Evolutionary conservation across 2,888 invertebrate genomes (phyloP).

Genomic region (Agrotis clavis): DNA sequence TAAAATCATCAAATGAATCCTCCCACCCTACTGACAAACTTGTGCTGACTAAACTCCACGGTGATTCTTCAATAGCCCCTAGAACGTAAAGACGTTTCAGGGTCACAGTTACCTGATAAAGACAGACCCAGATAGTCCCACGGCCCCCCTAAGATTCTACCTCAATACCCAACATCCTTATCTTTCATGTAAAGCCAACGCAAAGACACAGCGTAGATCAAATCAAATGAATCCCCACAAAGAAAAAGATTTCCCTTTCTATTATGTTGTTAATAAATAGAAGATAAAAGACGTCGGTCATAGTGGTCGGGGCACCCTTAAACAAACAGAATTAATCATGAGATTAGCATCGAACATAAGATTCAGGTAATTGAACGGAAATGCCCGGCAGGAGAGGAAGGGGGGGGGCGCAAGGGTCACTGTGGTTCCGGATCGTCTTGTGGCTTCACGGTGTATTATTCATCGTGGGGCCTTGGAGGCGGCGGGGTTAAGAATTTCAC

Average conservation of each 20-base stretch:
- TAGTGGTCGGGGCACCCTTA: slow-evolving; percentile 13
- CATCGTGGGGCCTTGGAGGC: slow-evolving; percentile 42
- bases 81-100: too few species aligned
- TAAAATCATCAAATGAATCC: too few species aligned
- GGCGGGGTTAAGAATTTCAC: not conserved
- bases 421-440: slow-evolving; percentile 57
- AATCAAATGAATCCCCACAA: slow-evolving; percentile 25
- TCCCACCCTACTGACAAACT: too few species aligned
- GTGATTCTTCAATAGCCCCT: too few species aligned
- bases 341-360: slow-evolving; percentile 70
- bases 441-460: slow-evolving; percentile 57
- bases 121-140: too few species aligned
- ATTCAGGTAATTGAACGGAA: slow-evolving; percentile 69
- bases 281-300: slow-evolving; percentile 18
- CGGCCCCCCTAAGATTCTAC: not conserved
- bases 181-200: slow-evolving; percentile 13
- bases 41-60: too few species aligned
- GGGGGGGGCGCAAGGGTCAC: slow-evolving; percentile 64
- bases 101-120: too few species aligned
- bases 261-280: slow-evolving; percentile 27
- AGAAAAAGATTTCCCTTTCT: not conserved
- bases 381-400: slow-evolving; percentile 60
- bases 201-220: slow-evolving; percentile 17
- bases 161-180: not conserved
- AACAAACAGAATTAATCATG: slow-evolving; percentile 65